A percentile compares a stretch with the other conserved stretches of the same genome.
phyloP scores from a whole-genome alignment of 2,113 vertebrate species.

The Mungos mungo region DNA sequence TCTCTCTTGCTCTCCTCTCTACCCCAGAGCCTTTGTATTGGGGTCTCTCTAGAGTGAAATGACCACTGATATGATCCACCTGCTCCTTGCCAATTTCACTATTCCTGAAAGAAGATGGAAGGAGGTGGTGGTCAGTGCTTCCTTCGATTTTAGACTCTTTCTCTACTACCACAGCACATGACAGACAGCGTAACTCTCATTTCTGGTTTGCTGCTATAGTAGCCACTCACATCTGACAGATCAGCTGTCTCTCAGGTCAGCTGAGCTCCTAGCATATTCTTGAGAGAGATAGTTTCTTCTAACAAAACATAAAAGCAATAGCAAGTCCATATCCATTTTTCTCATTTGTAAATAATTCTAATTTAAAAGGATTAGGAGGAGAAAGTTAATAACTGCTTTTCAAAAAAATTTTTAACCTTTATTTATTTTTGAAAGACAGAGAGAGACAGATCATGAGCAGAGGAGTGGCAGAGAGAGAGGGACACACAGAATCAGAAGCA shows the following conservation, averaged over 20 bases:
- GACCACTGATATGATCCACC: not conserved
- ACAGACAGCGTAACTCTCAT: not conserved
- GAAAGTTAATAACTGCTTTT: not conserved
- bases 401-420: not conserved
- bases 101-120: not conserved
- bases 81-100: not conserved
- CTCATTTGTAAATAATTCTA: not conserved
- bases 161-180: not conserved
- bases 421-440: too few relatives aligned
- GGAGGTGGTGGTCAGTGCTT: not conserved
- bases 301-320: not conserved
- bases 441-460: too few relatives aligned
- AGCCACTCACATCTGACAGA: not conserved
- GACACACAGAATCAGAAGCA: too few relatives aligned
- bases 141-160: not conserved
- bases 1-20: not conserved
- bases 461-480: too few relatives aligned
- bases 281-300: not conserved
- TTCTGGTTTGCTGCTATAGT: not conserved
- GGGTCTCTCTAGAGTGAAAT: not conserved
- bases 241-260: not conserved
- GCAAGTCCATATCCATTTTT: not conserved
- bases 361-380: not conserved
- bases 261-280: not conserved
- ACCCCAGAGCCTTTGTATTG: not conserved